phyloP scores from a whole-genome alignment of 2,113 vertebrate species.

The Varanus komodoensis region DNA sequence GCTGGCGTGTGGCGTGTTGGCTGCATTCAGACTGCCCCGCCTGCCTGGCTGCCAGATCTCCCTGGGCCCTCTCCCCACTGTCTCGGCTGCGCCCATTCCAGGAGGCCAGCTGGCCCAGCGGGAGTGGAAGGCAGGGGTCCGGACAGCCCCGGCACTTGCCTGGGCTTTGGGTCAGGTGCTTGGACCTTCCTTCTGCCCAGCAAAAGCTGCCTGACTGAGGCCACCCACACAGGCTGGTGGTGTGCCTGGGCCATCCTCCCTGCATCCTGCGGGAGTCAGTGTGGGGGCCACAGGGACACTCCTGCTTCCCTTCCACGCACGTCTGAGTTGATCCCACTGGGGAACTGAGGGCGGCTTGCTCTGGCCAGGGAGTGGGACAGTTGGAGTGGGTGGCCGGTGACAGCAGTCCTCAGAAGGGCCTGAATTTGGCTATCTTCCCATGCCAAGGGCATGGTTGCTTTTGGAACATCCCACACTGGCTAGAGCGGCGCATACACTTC shows the following conservation, averaged over 20 bases:
- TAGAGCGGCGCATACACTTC: background rate
- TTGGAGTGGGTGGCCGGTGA: background rate
- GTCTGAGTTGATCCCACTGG: no score
- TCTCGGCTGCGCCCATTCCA: accelerated
- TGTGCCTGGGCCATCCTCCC: background rate
- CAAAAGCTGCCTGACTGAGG: no score
- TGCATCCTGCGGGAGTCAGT: background rate
- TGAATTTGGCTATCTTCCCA: background rate
- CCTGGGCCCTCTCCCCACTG: background rate
- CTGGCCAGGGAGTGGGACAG: background rate
- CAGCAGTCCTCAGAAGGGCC: no score
- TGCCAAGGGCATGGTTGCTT: background rate
- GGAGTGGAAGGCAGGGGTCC: background rate
- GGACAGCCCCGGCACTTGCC: no score
- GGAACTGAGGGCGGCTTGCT: background rate
- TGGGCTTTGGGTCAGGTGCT: no score
- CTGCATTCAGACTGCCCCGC: background rate
- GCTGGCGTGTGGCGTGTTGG: background rate
- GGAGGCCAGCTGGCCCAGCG: no score
- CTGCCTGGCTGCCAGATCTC: background rate
- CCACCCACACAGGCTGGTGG: no score
- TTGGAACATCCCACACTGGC: background rate
- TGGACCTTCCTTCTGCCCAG: background rate
- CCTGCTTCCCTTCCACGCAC: no score
- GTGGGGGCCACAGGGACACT: background rate